Evolutionary conservation across 2,113 vertebrate genomes (phyloP).

Genomic region (Ammodytes dubius): DNA sequence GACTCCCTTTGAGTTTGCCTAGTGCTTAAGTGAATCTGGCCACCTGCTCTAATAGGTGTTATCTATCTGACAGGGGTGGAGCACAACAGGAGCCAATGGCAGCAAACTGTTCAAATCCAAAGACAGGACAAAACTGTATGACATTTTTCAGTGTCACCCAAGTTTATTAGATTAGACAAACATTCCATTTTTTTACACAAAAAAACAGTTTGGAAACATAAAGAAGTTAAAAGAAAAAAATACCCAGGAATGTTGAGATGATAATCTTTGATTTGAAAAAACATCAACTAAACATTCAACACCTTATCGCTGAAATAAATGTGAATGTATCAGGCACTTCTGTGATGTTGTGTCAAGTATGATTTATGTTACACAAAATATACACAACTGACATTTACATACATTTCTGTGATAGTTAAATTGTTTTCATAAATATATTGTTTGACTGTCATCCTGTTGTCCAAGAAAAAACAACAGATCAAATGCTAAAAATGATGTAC

Average conservation of each 20-base stretch:
- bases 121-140: neutral
- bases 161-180: slow-evolving; percentile 65
- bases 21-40: slow-evolving; percentile 11
- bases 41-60: slow-evolving; percentile 39
- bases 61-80: slow-evolving; percentile 59
- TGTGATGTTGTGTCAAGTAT: slow-evolving; percentile 17
- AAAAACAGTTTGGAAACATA: slow-evolving; percentile 1
- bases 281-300: neutral
- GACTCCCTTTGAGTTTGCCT: neutral
- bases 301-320: slow-evolving; percentile 1
- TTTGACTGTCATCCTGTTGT: neutral
- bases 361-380: slow-evolving; percentile 2
- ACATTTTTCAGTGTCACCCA: slow-evolving; percentile 3
- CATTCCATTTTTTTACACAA: neutral
- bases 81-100: slow-evolving; percentile 43
- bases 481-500: neutral
- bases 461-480: slow-evolving; percentile 5
- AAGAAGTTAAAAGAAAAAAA: neutral
- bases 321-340: slow-evolving; percentile 12
- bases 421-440: neutral
- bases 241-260: slow-evolving; percentile 34
- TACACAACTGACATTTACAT: slow-evolving; percentile 12
- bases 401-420: slow-evolving; percentile 4
- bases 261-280: neutral
- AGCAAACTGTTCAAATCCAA: neutral